Percentiles rank a stretch among this genome's conserved stretches.
Evolutionary conservation across 2,113 vertebrate species (phyloP).

Genomic region (pig (Sus scrofa)): DNA sequence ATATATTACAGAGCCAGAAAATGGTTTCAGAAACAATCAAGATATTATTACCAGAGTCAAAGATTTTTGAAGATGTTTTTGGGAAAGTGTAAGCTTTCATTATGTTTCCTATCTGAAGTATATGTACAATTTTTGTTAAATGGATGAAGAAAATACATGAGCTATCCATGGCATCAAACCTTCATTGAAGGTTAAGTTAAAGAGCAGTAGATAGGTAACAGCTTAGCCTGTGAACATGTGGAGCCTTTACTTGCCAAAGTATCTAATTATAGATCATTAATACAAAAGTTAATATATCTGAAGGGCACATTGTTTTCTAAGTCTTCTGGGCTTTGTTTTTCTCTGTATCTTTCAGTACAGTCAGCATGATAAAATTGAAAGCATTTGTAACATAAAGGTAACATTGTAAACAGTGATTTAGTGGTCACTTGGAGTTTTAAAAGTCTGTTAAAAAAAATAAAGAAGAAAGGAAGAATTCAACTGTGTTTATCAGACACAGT

Average conservation of each 20-base stretch:
- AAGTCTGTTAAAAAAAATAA: not conserved
- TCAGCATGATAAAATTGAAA: not conserved
- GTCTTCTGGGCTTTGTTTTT: not conserved
- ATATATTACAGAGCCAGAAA: constrained; percentile 44
- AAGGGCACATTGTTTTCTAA: not conserved
- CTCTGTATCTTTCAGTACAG: not conserved
- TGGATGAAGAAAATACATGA: not conserved
- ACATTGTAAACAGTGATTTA: constrained; percentile 2
- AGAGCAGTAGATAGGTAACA: not conserved
- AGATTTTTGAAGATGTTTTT: constrained; percentile 41
- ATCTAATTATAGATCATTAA: constrained; percentile 15
- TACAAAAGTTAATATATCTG: not conserved
- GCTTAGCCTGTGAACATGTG: not conserved
- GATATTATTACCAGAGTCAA: constrained; percentile 54
- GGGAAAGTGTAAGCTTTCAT: constrained; percentile 47
- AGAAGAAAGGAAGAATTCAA: not conserved
- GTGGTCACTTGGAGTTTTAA: constrained; percentile 37
- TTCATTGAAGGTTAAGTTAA: constrained; percentile 8
- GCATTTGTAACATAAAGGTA: not conserved
- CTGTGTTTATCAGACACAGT: not conserved
- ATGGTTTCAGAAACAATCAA: constrained; percentile 59
- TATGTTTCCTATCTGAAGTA: constrained; percentile 1
- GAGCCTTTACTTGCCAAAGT: not conserved
- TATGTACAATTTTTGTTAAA: constrained; percentile 48
- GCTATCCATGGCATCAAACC: not conserved